These are phyloP conservation scores for Aphelenchoides avenae DNA, from an alignment of 1,140 invertebrate species.

Conservation along the genomic window DNA sequence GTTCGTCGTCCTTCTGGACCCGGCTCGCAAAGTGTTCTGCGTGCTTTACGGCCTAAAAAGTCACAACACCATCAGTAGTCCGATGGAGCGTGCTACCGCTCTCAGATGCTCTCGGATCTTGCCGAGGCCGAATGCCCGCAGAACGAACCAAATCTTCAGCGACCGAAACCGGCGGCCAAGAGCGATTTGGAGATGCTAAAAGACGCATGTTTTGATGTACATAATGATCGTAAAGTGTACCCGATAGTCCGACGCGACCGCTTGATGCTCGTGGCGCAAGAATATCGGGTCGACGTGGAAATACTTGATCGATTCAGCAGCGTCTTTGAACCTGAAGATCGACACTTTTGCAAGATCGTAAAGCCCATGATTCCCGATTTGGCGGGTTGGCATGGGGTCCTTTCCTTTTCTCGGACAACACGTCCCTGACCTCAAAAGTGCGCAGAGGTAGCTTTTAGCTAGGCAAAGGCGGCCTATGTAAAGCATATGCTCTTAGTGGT, in stretches of 20 bases:
- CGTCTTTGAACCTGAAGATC: constrained; percentile 64
- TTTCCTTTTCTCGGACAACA: no score
- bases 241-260: constrained; percentile 63
- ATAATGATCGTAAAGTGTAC: no score
- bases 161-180: constrained; percentile 80
- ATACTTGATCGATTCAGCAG: constrained; percentile 65
- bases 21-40: constrained; percentile 58
- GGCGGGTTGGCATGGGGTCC: no score
- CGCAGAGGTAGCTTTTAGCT: no score
- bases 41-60: constrained; percentile 44
- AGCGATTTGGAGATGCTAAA: constrained; percentile 76
- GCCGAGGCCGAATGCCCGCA: constrained; percentile 75
- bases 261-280: constrained; percentile 72
- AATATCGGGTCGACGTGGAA: constrained; percentile 95
- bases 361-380: no score
- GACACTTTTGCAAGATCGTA: no score
- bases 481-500: no score
- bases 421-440: no score
- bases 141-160: constrained; percentile 86
- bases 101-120: constrained; percentile 76
- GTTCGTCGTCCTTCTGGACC: constrained; percentile 61
- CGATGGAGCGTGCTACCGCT: no score
- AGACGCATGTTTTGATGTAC: not conserved
- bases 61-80: constrained; percentile 2
- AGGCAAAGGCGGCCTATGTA: no score